Percentiles rank a stretch among this genome's conserved stretches.
phyloP scores from a whole-genome alignment of 2,797 vertebrate species.

The Melanotaenia maccullochi region DNA sequence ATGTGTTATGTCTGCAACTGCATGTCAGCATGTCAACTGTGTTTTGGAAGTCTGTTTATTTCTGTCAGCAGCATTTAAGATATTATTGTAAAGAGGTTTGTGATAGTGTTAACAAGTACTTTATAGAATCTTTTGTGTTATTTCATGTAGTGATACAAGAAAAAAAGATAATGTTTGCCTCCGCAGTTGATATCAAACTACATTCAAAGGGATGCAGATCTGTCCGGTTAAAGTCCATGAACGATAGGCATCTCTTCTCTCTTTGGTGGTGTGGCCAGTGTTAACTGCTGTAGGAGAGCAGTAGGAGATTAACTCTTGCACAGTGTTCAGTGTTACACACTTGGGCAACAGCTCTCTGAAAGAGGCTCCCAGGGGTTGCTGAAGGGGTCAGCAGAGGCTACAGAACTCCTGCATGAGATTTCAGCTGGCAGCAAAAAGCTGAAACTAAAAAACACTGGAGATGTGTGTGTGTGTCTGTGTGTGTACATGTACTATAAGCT shows the following conservation, averaged over 20 bases:
- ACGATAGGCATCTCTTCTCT: conserved; percentile 52
- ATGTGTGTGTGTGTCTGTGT: conserved; percentile 30
- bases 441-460: conserved; percentile 55
- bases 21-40: conserved; percentile 34
- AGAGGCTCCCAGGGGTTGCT: conserved; percentile 53
- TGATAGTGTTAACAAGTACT: conserved; percentile 13
- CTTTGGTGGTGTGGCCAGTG: conserved; percentile 47
- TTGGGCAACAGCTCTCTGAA: conserved; percentile 44
- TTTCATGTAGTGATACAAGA: neutral
- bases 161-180: neutral
- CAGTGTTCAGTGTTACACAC: conserved; percentile 44
- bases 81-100: conserved; percentile 16
- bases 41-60: conserved; percentile 24
- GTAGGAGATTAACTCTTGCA: conserved; percentile 59
- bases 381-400: conserved; percentile 63
- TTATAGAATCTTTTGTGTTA: neutral
- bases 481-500: conserved; percentile 26
- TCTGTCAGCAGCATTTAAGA: conserved; percentile 15
- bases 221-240: conserved; percentile 44
- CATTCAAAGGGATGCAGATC: conserved; percentile 16
- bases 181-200: conserved; percentile 1
- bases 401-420: conserved; percentile 67
- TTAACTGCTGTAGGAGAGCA: conserved; percentile 46
- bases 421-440: conserved; percentile 63
- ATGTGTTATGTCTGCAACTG: conserved; percentile 12